Percentiles rank a stretch among this genome's conserved stretches.
Conservation (phyloP, 2,797 vertebrate species). For the Amazona ochrocephala region DNA sequence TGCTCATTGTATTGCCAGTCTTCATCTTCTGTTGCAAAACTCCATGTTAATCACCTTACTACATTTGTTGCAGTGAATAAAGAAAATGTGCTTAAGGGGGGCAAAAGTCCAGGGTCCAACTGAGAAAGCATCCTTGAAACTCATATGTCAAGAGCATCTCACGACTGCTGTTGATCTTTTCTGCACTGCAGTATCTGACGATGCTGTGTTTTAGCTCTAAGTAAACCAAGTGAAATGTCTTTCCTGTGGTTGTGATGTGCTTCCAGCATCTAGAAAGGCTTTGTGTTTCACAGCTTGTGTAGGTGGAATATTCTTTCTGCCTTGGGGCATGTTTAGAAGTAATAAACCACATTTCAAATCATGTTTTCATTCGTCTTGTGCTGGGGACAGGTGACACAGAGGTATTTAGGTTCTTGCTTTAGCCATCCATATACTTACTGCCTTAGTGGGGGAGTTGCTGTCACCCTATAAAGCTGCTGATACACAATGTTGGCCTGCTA, state of each 20-base stretch:
- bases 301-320: background rate
- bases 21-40: background rate
- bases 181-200: background rate
- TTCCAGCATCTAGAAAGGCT: background rate
- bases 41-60: background rate
- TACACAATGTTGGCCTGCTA: conserved; percentile 44
- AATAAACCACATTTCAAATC: background rate
- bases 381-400: background rate
- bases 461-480: conserved; percentile 57
- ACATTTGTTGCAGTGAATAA: background rate
- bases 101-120: background rate
- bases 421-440: background rate
- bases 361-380: conserved; percentile 42
- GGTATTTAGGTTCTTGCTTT: conserved; percentile 52
- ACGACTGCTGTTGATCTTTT: background rate
- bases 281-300: background rate
- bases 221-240: background rate
- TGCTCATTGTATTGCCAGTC: background rate
- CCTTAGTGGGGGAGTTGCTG: conserved; percentile 24
- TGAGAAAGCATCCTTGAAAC: background rate
- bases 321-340: background rate
- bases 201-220: background rate
- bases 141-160: background rate
- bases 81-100: background rate
- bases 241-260: background rate